Evolutionary conservation across 2,888 invertebrate species (phyloP), one percentile per base, ranked within the genome.

Genomic region (Brachycybe producta): DNA sequence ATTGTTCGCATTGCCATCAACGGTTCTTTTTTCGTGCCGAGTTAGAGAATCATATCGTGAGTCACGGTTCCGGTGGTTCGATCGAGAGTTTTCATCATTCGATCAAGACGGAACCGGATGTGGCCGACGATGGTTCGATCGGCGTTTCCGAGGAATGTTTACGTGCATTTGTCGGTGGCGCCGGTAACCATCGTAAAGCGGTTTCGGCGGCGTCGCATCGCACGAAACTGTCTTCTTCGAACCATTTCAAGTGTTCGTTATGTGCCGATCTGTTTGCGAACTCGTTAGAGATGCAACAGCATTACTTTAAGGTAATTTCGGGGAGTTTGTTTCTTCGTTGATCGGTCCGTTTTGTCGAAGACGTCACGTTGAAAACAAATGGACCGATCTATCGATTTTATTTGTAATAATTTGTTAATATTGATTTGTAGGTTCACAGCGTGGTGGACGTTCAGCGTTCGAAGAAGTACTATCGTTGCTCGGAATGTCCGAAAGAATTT

Each of bases 1-100:
- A 85, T 64, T 94, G 92, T 64, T 75, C 75, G 11, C 74, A 81
- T 15, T 92, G 92, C 64, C 78, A 78, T 1, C 75, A 84, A 56
- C 84, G 82, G 59, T 94, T 87, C 70, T 91, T 86, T 70, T 92
- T 92, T 71, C 77, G 85, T 28, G 82, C 88, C 0, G 91, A 94
- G 64, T 68, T 92, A 3, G 87, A 91, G 60, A 90, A 92, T 64
- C 94, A 94, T 64, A 62, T 65, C 43, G 60, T 61, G 46, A 51
- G 23, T 17, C 61, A 62, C 34, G 48, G 45, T 49, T 34, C 46
- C 32, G 13, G 13, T n/a, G n/a, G n/a, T n/a, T n/a, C 38, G 1
- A 44, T 47, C 23, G 32, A 11, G 23, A 42, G 23, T 35, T 49
- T 28, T 36, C 51, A 51, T 17, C 17, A 50, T 7, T 30, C 32